Percentiles rank a stretch among this genome's conserved stretches.
Conservation (phyloP, 2,113 vertebrate genomes). For the Scalopus aquaticus region DNA sequence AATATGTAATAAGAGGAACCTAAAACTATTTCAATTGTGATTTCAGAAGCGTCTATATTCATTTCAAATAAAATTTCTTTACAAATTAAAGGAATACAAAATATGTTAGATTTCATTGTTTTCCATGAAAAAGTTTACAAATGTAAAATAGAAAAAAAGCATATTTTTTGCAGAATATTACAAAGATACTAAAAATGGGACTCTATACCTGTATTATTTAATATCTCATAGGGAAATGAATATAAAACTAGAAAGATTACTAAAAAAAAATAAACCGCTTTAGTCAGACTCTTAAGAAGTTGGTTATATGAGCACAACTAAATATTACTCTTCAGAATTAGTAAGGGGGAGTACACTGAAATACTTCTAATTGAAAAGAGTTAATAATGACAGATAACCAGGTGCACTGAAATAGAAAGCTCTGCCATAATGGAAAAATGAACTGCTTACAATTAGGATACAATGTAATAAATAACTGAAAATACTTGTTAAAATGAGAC, state of each 20-base stretch:
- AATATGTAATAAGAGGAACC: not conserved
- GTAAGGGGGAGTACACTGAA: not conserved
- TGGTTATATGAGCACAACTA: not conserved
- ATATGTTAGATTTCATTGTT: not conserved
- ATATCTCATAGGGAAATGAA: not conserved
- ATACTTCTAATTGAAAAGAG: not conserved
- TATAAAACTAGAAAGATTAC: not conserved
- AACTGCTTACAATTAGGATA: not conserved
- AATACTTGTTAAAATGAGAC: not conserved
- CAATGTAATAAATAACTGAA: not conserved
- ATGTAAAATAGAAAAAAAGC: not conserved
- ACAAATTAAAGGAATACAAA: not conserved
- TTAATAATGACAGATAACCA: not conserved
- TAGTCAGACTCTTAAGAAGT: not conserved
- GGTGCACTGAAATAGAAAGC: not conserved
- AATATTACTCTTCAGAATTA: not conserved
- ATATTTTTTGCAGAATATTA: not conserved
- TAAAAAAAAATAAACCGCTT: not conserved
- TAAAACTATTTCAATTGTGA: not conserved
- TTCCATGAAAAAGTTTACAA: not conserved
- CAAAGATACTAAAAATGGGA: not conserved
- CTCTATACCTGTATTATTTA: not conserved
- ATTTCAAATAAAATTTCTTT: constrained; percentile 33
- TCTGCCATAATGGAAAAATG: not conserved
- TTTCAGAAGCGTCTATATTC: not conserved